These are phyloP conservation scores for Microchrysa polita DNA, from an alignment of 2,888 invertebrate species.

Conservation along the genomic window DNA sequence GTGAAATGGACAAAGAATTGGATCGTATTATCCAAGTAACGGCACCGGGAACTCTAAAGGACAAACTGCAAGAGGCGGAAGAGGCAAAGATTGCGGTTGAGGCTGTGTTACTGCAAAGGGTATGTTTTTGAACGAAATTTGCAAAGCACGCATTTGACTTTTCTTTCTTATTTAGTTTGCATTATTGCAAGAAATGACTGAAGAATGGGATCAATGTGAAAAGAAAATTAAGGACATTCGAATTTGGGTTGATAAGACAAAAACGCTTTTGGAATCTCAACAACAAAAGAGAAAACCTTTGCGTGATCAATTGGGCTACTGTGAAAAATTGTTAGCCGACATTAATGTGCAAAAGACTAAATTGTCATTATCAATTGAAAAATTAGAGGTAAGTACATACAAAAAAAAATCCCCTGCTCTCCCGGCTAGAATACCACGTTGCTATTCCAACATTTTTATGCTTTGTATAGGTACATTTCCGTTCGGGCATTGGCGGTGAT, in stretches of 20 bases:
- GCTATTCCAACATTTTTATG: conserved; percentile 18
- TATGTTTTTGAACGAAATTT: conserved; percentile 60
- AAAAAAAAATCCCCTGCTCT: neutral
- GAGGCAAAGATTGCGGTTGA: conserved; percentile 87
- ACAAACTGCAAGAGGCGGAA: conserved; percentile 86
- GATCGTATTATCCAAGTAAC: conserved; percentile 85
- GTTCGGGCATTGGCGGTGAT: conserved; percentile 84
- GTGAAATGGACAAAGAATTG: conserved; percentile 91
- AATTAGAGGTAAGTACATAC: conserved; percentile 76
- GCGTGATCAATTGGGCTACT: conserved; percentile 83
- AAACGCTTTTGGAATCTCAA: conserved; percentile 78
- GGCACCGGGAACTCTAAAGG: conserved; percentile 84
- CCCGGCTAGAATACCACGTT: conserved; percentile 20
- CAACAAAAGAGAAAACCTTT: conserved; percentile 88
- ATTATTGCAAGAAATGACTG: conserved; percentile 87
- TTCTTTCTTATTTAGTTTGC: conserved; percentile 72
- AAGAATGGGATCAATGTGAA: conserved; percentile 97
- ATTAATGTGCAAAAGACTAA: conserved; percentile 90
- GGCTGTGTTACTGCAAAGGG: conserved; percentile 84
- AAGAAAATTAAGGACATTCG: conserved; percentile 90
- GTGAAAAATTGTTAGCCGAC: conserved; percentile 88
- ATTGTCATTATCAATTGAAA: conserved; percentile 87
- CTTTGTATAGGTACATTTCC: conserved; percentile 80
- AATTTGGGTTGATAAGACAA: conserved; percentile 88
- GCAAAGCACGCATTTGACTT: neutral